Conservation (phyloP, 2,113 vertebrate genomes). For the Mastomys coucha region DNA sequence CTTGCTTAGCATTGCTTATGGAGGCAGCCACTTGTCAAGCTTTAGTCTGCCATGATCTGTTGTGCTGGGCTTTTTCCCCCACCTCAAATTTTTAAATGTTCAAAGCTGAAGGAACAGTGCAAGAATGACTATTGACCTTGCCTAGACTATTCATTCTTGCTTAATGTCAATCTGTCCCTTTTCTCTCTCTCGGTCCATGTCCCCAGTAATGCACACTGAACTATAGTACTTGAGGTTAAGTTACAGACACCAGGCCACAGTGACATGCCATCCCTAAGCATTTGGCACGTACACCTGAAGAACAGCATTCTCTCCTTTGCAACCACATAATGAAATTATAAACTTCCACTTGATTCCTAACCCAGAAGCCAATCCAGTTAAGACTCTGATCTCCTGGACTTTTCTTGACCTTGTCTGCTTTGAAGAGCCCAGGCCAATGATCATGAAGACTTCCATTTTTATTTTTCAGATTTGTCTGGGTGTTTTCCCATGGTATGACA, state of each 20-base stretch:
- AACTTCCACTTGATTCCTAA: background rate
- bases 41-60: background rate
- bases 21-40: background rate
- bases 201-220: background rate
- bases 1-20: background rate
- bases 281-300: background rate
- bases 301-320: background rate
- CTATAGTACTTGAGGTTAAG: background rate
- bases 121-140: background rate
- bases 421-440: background rate
- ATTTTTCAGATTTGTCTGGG: background rate
- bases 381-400: background rate
- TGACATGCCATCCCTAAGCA: background rate
- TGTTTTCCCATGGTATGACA: background rate
- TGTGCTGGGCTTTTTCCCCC: background rate
- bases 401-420: background rate
- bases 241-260: background rate
- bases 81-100: background rate
- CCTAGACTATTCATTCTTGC: background rate
- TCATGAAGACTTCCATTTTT: background rate
- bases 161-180: background rate
- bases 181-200: background rate
- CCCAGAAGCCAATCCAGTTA: background rate
- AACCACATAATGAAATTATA: background rate
- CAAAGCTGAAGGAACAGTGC: slow-evolving; percentile 3